phyloP scores from a whole-genome alignment of 2,797 vertebrate genomes.

The Pitangus sulphuratus region DNA sequence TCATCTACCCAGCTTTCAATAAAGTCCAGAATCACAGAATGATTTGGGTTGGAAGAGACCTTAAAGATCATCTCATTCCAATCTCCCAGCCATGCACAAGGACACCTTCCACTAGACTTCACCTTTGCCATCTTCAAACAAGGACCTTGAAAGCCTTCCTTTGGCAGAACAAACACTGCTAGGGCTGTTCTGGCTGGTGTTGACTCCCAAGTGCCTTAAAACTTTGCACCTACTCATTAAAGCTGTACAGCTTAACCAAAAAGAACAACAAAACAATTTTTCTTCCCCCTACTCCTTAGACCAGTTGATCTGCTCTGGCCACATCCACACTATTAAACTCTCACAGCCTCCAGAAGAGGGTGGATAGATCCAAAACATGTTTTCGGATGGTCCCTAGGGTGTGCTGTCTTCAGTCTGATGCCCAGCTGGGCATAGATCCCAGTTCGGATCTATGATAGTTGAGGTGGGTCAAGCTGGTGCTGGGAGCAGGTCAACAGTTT shows the following conservation, averaged over 20 bases:
- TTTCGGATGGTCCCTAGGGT: neutral
- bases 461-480: neutral
- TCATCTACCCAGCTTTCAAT: neutral
- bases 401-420: neutral
- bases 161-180: neutral
- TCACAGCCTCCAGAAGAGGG: neutral
- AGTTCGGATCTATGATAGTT: accelerated
- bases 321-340: neutral
- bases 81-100: neutral
- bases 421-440: too few species aligned
- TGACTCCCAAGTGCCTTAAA: neutral
- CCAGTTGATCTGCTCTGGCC: neutral
- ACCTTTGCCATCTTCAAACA: neutral
- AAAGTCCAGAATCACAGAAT: neutral
- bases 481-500: neutral
- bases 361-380: neutral
- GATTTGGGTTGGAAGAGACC: neutral
- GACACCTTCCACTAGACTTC: neutral
- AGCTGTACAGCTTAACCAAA: neutral
- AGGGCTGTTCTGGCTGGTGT: neutral
- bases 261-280: neutral
- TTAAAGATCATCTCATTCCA: neutral
- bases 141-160: neutral
- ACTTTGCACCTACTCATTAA: neutral
- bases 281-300: neutral